Conservation (phyloP, 2,888 invertebrate genomes). For the Germaria angustata region DNA sequence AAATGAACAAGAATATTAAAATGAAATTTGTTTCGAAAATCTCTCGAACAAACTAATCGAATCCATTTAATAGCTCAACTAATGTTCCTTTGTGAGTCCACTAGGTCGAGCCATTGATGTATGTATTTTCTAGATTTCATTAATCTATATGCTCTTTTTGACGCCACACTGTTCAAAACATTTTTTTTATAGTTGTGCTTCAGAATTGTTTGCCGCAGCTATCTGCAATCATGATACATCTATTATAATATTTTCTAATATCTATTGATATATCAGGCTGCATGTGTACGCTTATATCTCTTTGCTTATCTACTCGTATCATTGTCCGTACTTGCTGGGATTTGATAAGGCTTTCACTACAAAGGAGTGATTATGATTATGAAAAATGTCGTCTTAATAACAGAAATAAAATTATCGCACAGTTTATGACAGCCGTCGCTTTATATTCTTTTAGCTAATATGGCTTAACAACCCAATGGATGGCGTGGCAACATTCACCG, state of each 20-base stretch:
- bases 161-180: background rate
- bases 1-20: no score
- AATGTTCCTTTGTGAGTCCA: no score
- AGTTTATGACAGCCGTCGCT: conserved; percentile 3
- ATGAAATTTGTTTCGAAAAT: no score
- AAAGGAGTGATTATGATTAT: background rate
- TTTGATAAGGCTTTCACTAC: background rate
- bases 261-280: background rate
- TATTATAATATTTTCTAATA: conserved; percentile 19
- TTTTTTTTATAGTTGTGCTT: no score
- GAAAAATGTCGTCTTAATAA: background rate
- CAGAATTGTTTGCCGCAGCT: no score
- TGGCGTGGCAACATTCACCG: no score
- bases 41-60: no score
- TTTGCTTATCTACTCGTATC: background rate
- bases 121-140: background rate
- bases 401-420: conserved; percentile 11
- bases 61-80: no score
- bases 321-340: background rate
- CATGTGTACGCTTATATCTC: background rate
- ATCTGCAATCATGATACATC: conserved; percentile 2
- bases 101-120: background rate
- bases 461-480: no score
- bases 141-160: background rate
- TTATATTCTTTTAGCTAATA: no score